Percentiles rank a stretch among this genome's conserved stretches.
Evolutionary conservation across 2,888 invertebrate genomes (phyloP).

Genomic region (Lumbricus terrestris): DNA sequence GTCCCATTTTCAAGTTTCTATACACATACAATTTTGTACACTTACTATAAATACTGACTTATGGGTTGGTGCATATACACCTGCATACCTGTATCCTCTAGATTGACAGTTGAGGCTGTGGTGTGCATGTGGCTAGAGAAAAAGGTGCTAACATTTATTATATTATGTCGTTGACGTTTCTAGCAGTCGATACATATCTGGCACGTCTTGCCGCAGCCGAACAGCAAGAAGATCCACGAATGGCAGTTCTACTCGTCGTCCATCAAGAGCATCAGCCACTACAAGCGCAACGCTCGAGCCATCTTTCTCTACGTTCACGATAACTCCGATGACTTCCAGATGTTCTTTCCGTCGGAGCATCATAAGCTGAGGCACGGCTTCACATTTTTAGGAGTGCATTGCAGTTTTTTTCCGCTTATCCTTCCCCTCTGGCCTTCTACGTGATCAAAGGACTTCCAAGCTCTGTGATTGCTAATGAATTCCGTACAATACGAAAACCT

Average conservation of each 20-base stretch:
- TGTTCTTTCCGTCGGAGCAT: constrained; percentile 87
- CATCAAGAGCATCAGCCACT: constrained; percentile 87
- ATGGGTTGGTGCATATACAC: too few relatives aligned
- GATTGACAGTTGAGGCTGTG: not conserved
- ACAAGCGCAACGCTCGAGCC: constrained; percentile 92
- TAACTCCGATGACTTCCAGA: constrained; percentile 93
- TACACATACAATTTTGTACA: too few relatives aligned
- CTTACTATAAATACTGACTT: too few relatives aligned
- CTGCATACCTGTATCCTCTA: too few relatives aligned
- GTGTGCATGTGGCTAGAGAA: not conserved
- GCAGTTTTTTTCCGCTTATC: too few relatives aligned
- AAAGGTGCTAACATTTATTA: not conserved
- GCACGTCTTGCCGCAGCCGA: constrained; percentile 49
- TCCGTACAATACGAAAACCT: too few relatives aligned
- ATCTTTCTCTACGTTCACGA: constrained; percentile 95
- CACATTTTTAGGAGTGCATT: not conserved
- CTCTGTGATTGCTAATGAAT: too few relatives aligned
- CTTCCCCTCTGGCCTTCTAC: too few relatives aligned
- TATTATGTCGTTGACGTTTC: not conserved
- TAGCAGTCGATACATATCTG: constrained; percentile 44
- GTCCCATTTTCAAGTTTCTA: too few relatives aligned
- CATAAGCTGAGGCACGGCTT: constrained; percentile 70
- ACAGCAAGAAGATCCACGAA: constrained; percentile 61
- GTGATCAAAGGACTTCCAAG: too few relatives aligned
- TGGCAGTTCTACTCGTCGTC: constrained; percentile 89